Percentiles rank a stretch among this genome's conserved stretches.
These are phyloP conservation scores for Diglossa cyanea DNA, from an alignment of 2,797 vertebrate species.

Conservation along the genomic window DNA sequence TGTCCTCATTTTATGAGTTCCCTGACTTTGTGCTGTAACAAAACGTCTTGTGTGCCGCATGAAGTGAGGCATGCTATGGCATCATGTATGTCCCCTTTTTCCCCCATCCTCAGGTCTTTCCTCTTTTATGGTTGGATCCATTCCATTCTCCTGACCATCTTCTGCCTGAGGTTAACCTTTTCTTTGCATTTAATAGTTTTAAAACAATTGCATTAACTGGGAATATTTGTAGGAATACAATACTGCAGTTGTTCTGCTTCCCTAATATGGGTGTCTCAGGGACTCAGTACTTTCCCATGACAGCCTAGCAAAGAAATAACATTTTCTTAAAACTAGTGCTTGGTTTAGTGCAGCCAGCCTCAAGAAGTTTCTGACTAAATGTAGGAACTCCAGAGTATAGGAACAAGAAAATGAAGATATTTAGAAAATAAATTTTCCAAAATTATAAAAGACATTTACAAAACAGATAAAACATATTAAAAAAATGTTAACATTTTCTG, in stretches of 20 bases:
- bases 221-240: not conserved
- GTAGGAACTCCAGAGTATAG: not conserved
- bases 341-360: not conserved
- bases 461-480: not conserved
- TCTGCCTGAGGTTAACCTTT: not conserved
- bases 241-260: not conserved
- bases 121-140: not conserved
- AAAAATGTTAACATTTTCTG: not conserved
- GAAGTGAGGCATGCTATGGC: not conserved
- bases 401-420: not conserved
- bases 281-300: not conserved
- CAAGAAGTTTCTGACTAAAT: not conserved
- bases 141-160: not conserved
- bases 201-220: not conserved
- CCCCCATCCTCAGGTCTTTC: not conserved
- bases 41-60: not conserved
- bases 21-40: not conserved
- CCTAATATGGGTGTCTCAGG: not conserved
- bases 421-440: not conserved
- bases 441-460: not conserved
- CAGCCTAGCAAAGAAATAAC: not conserved
- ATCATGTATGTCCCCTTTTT: not conserved
- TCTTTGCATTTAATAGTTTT: not conserved
- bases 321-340: not conserved
- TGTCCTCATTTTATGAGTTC: not conserved